phyloP scores from a whole-genome alignment of 1,140 invertebrate species.

The Olivierus martensii region DNA sequence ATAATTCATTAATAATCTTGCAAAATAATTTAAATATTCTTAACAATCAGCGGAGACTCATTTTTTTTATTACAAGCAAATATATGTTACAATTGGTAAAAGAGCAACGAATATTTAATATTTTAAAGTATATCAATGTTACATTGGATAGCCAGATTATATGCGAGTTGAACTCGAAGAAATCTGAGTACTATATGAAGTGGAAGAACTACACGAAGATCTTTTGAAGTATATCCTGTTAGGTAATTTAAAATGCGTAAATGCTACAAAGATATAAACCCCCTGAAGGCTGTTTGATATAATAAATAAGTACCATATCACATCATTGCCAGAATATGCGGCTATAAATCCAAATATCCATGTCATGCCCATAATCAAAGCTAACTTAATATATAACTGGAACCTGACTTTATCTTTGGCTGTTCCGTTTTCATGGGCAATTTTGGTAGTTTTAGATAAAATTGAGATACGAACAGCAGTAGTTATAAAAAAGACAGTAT shows the following conservation, averaged over 20 bases:
- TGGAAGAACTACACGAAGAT: too few species aligned
- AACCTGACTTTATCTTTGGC: slow-evolving; percentile 20
- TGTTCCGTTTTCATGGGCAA: not conserved
- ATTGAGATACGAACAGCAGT: slow-evolving; percentile 26
- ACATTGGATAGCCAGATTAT: too few species aligned
- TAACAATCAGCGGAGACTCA: too few species aligned
- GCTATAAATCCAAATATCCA: slow-evolving; percentile 37
- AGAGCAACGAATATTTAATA: too few species aligned
- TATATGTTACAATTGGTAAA: too few species aligned
- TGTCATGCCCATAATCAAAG: slow-evolving; percentile 35
- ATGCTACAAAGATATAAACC: slow-evolving; percentile 35
- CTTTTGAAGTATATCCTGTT: not conserved
- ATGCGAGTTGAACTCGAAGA: too few species aligned
- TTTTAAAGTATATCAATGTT: too few species aligned
- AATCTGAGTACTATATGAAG: too few species aligned
- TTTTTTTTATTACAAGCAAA: too few species aligned
- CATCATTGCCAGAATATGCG: slow-evolving; percentile 17
- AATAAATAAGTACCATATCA: slow-evolving; percentile 27
- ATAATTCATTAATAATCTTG: too few species aligned
- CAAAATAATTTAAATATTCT: too few species aligned
- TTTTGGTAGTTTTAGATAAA: slow-evolving; percentile 7
- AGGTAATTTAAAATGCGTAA: slow-evolving; percentile 20
- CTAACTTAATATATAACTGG: slow-evolving; percentile 35
- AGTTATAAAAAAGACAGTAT: slow-evolving; percentile 36
- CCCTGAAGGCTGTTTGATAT: slow-evolving; percentile 35